phyloP scores from a whole-genome alignment of 2,797 vertebrate genomes.

The Scomberomorus guttatus region DNA sequence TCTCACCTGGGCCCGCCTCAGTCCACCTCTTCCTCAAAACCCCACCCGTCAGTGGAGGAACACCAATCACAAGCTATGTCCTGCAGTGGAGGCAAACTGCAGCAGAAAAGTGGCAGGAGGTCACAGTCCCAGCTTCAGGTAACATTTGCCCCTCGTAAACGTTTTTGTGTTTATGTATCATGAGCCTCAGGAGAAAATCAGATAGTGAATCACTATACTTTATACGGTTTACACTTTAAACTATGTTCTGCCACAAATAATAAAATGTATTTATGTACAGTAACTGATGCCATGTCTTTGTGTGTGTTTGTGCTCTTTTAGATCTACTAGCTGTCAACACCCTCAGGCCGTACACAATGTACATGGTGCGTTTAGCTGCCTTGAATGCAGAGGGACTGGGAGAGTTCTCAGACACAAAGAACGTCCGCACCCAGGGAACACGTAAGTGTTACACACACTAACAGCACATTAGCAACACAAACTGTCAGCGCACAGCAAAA shows the following conservation, averaged over 20 bases:
- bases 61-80: conserved; percentile 75
- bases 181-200: background rate
- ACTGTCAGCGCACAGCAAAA: background rate
- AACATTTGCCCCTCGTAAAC: conserved; percentile 10
- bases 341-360: conserved; percentile 80
- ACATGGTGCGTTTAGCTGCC: conserved; percentile 79
- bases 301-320: conserved; percentile 43
- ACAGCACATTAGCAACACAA: background rate
- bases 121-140: conserved; percentile 69
- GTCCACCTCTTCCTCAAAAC: conserved; percentile 69
- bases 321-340: conserved; percentile 61
- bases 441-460: conserved; percentile 71
- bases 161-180: background rate
- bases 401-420: conserved; percentile 68
- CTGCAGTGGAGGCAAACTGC: conserved; percentile 79
- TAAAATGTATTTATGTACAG: background rate
- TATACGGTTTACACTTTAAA: background rate
- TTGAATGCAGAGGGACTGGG: conserved; percentile 78
- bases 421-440: conserved; percentile 72
- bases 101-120: conserved; percentile 70
- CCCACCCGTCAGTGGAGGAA: conserved; percentile 73
- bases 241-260: background rate
- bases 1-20: conserved; percentile 65
- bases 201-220: background rate
- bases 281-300: background rate